Conservation (phyloP, 2,888 invertebrate genomes). For the Neoscelio sp. region DNA sequence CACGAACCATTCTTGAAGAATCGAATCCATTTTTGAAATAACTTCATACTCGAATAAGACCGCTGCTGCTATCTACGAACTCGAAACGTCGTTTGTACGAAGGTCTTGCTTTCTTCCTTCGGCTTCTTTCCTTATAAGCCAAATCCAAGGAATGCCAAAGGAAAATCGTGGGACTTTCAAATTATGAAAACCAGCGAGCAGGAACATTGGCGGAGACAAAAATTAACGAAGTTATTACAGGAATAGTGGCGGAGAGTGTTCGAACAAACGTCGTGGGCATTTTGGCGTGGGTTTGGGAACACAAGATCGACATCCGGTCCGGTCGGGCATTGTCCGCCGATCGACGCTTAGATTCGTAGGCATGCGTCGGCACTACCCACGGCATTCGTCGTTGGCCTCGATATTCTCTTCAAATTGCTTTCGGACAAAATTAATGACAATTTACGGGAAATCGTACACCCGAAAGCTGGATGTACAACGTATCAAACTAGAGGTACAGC, state of each 20-base stretch:
- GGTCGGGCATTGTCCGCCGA: constrained; percentile 79
- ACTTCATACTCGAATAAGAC: too few species aligned
- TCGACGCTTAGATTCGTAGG: constrained; percentile 73
- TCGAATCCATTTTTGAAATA: too few species aligned
- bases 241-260: constrained; percentile 67
- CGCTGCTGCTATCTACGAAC: too few species aligned
- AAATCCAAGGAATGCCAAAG: constrained; percentile 27
- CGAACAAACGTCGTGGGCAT: constrained; percentile 68
- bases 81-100: too few species aligned
- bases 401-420: constrained; percentile 52
- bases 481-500: too few species aligned
- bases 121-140: constrained; percentile 7
- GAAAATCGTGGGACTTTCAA: constrained; percentile 44
- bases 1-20: too few species aligned
- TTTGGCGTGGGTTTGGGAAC: constrained; percentile 79
- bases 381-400: constrained; percentile 64
- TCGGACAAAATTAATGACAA: constrained; percentile 37
- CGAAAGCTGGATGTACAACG: too few species aligned
- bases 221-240: constrained; percentile 66
- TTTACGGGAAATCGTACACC: too few species aligned
- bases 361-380: constrained; percentile 69
- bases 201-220: constrained; percentile 52
- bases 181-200: constrained; percentile 53
- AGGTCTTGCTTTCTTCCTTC: too few species aligned
- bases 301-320: constrained; percentile 75